Percentiles rank a stretch among this genome's conserved stretches.
phyloP scores from a whole-genome alignment of 2,797 vertebrate species.

The Coendou prehensilis region DNA sequence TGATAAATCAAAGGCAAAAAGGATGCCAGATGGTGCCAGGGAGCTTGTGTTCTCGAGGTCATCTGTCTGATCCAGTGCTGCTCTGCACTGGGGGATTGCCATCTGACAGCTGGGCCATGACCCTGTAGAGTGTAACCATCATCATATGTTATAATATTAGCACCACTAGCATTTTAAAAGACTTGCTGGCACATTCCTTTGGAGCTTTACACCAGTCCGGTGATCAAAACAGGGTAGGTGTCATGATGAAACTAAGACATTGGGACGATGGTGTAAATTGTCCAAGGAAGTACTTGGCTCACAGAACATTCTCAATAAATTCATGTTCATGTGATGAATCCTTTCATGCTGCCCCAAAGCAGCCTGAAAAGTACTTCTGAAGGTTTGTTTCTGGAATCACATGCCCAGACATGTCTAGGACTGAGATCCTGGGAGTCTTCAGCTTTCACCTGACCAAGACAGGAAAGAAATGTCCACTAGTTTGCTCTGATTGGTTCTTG shows the following conservation, averaged over 20 bases:
- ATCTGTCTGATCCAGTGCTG: background rate
- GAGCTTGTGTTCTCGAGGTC: background rate
- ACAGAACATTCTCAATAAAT: too few species aligned
- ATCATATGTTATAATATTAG: background rate
- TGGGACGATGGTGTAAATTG: background rate
- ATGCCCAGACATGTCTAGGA: background rate
- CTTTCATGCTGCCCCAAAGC: background rate
- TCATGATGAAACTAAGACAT: background rate
- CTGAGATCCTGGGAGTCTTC: background rate
- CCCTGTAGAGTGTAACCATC: background rate
- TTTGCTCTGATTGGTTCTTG: background rate
- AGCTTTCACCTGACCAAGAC: background rate
- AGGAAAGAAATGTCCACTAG: background rate
- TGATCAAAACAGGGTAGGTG: background rate
- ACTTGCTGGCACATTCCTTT: background rate
- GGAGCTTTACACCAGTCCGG: background rate
- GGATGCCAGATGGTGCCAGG: conserved; percentile 61
- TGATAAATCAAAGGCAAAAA: conserved; percentile 70
- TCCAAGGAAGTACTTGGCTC: background rate
- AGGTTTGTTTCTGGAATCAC: background rate
- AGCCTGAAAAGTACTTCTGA: background rate
- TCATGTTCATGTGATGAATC: background rate
- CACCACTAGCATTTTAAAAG: background rate
- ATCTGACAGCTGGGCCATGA: background rate
- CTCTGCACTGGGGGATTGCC: background rate